phyloP scores from a whole-genome alignment of 2,113 vertebrate genomes.

The Callionymus lyra region DNA sequence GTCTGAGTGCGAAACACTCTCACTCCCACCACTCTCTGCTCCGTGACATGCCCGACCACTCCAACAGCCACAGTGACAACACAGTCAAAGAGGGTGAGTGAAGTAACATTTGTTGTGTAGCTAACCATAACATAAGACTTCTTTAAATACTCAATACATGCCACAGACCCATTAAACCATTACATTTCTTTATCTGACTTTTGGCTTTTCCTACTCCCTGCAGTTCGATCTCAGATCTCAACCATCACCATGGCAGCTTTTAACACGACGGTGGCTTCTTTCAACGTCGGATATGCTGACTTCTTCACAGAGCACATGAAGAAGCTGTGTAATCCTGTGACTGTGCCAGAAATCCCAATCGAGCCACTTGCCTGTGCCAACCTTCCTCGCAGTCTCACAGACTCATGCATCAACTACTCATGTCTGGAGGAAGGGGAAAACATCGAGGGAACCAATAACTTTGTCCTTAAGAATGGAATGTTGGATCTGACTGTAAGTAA shows the following conservation, averaged over 20 bases:
- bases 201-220: background rate
- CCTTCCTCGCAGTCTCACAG: conserved; percentile 91
- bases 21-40: conserved; percentile 91
- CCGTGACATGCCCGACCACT: conserved; percentile 84
- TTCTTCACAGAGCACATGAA: conserved; percentile 98
- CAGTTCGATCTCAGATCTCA: conserved; percentile 96
- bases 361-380: conserved; percentile 91
- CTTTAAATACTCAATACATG: too few species aligned
- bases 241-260: conserved; percentile 98
- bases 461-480: conserved; percentile 97
- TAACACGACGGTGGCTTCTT: conserved; percentile 95
- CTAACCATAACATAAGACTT: too few species aligned
- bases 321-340: conserved; percentile 89
- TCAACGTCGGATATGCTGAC: conserved; percentile 95
- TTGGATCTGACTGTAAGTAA: conserved; percentile 87
- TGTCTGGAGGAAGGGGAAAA: conserved; percentile 90
- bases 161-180: too few species aligned
- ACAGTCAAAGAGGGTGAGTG: conserved; percentile 83
- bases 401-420: conserved; percentile 98
- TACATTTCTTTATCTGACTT: background rate
- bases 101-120: too few species aligned
- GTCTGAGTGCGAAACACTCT: conserved; percentile 81
- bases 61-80: conserved; percentile 93
- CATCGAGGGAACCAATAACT: conserved; percentile 94
- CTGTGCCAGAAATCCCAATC: conserved; percentile 78